Evolutionary conservation across 2,113 vertebrate genomes (phyloP).

Genomic region (Tringa solitaria): DNA sequence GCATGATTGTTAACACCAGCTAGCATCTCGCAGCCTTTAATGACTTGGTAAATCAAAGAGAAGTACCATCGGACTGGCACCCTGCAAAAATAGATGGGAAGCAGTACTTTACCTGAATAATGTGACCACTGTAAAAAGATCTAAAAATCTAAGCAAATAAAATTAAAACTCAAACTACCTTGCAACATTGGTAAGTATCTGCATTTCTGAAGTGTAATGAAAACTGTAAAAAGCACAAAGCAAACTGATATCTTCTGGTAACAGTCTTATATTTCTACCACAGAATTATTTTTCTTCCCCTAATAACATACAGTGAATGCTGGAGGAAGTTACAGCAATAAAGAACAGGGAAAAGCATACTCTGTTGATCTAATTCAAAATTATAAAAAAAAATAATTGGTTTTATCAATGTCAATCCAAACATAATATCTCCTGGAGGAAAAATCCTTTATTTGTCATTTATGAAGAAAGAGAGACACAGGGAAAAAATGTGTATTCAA

Average conservation of each 20-base stretch:
- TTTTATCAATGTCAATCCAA: background rate
- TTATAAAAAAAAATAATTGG: background rate
- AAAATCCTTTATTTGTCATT: background rate
- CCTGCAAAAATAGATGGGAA: background rate
- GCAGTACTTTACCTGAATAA: background rate
- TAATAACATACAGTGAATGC: background rate
- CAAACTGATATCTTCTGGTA: background rate
- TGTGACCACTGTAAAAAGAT: background rate
- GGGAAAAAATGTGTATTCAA: background rate
- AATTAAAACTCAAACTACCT: background rate
- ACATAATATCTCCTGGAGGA: background rate
- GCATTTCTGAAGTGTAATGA: background rate
- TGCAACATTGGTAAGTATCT: background rate
- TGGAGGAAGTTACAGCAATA: background rate
- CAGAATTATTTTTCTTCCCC: background rate
- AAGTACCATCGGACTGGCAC: background rate
- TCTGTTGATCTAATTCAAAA: background rate
- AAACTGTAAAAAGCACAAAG: background rate
- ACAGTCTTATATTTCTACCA: background rate
- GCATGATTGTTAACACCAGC: background rate
- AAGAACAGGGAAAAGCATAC: background rate
- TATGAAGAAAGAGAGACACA: background rate
- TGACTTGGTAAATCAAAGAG: background rate
- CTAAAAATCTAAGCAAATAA: background rate
- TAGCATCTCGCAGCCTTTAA: background rate